Percentiles rank a stretch among this genome's conserved stretches.
phyloP scores from a whole-genome alignment of 2,113 vertebrate genomes.

The Mobula hypostoma region DNA sequence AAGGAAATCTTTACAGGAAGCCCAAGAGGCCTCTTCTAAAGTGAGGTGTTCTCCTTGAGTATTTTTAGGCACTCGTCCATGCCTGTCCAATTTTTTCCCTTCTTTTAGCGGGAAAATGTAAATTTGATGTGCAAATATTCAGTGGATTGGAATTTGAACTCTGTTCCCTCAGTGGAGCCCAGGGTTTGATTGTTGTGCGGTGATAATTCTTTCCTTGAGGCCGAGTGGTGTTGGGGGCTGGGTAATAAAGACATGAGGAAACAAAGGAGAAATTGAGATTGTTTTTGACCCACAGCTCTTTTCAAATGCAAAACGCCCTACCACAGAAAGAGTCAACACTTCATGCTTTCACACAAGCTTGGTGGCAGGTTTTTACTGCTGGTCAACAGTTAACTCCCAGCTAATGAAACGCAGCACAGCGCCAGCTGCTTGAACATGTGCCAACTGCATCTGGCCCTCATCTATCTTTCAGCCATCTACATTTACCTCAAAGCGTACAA shows the following conservation, averaged over 20 bases:
- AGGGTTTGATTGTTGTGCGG: neutral
- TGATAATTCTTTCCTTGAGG: neutral
- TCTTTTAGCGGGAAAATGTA: neutral
- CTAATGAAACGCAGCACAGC: constrained; percentile 56
- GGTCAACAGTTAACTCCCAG: constrained; percentile 41
- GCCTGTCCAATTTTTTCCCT: neutral
- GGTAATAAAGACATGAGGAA: neutral
- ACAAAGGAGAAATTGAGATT: neutral
- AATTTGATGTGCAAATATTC: neutral
- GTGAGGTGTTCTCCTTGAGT: neutral
- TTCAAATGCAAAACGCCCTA: neutral
- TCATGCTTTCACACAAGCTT: constrained; percentile 49
- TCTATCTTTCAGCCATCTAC: constrained; percentile 66
- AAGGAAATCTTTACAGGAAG: neutral
- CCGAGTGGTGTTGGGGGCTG: neutral
- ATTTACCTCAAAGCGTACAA: constrained; percentile 63
- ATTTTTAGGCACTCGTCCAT: neutral
- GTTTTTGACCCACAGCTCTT: neutral
- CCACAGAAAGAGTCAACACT: neutral
- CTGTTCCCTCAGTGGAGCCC: neutral
- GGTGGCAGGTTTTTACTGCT: constrained; percentile 47
- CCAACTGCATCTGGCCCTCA: constrained; percentile 68
- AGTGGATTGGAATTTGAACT: neutral
- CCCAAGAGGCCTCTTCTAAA: neutral
- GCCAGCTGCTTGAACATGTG: constrained; percentile 65